These are phyloP conservation scores for Malthinus seriepunctatus DNA, from an alignment of 2,888 invertebrate genomes.

Conservation along the genomic window DNA sequence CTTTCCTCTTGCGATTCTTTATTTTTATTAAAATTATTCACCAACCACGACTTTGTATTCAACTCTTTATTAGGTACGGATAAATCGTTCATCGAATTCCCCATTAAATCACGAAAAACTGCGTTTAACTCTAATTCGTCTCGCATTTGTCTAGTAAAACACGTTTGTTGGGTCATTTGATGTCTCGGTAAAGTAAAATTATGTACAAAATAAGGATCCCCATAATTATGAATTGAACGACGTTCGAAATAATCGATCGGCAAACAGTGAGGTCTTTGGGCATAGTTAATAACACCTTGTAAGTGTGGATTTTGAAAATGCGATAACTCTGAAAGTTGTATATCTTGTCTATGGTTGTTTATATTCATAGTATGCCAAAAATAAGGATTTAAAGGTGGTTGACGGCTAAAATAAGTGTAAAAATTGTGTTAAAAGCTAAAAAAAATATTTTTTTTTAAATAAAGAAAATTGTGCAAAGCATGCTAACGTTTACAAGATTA, in stretches of 20 bases:
- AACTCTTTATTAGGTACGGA: conserved; percentile 22
- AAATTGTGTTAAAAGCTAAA: conserved; percentile 2
- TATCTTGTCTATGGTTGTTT: conserved; percentile 37
- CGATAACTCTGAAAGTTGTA: conserved; percentile 45
- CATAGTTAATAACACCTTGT: not conserved
- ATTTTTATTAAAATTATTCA: conserved; percentile 24
- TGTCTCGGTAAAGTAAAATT: conserved; percentile 33
- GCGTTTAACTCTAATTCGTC: conserved; percentile 44
- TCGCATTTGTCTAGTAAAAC: conserved; percentile 27
- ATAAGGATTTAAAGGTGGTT: conserved; percentile 50
- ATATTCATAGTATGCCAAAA: conserved; percentile 45
- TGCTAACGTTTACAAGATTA: not conserved
- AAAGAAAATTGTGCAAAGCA: conserved; percentile 2
- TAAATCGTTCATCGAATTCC: conserved; percentile 29
- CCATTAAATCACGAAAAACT: conserved; percentile 43
- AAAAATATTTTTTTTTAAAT: conserved; percentile 6
- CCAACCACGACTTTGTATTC: conserved; percentile 22
- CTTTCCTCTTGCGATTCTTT: not conserved
- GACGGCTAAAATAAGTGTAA: conserved; percentile 46
- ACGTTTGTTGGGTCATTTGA: conserved; percentile 10
- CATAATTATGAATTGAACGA: conserved; percentile 24
- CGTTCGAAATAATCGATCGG: not conserved
- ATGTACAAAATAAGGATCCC: conserved; percentile 40
- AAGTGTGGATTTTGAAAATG: conserved; percentile 21
- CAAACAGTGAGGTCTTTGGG: not conserved